Evolutionary conservation across 2,797 vertebrate species (phyloP).

Genomic region (Lindbergichthys nudifrons): DNA sequence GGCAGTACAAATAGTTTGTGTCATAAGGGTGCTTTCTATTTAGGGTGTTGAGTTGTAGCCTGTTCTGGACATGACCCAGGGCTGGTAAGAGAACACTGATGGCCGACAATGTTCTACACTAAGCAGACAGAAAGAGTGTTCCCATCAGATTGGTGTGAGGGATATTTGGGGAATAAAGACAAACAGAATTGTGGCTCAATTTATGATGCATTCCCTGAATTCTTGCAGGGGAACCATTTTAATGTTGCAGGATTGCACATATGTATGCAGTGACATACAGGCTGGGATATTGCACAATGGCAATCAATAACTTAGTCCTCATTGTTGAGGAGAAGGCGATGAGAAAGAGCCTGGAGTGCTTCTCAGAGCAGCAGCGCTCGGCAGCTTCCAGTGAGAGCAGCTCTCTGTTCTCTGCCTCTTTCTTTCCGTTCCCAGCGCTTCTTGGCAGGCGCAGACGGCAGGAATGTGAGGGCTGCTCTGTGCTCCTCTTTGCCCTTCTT

Average conservation of each 20-base stretch:
- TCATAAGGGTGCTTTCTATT: conserved; percentile 68
- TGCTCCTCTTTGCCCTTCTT: conserved; percentile 71
- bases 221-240: conserved; percentile 32
- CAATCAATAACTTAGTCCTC: conserved; percentile 56
- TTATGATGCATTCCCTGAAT: conserved; percentile 59
- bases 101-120: conserved; percentile 63
- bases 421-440: conserved; percentile 76
- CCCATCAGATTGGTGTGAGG: conserved; percentile 42
- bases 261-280: conserved; percentile 21
- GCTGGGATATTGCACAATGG: conserved; percentile 19
- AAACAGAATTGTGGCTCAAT: conserved; percentile 41
- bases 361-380: conserved; percentile 64
- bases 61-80: conserved; percentile 53
- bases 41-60: conserved; percentile 59
- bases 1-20: conserved; percentile 61
- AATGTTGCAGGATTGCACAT: conserved; percentile 22
- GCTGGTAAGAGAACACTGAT: conserved; percentile 49
- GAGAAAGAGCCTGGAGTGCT: conserved; percentile 50
- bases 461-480: conserved; percentile 78
- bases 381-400: conserved; percentile 67
- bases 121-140: conserved; percentile 41
- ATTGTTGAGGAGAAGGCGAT: conserved; percentile 41
- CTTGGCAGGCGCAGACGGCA: conserved; percentile 75
- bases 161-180: conserved; percentile 5
- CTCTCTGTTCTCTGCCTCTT: conserved; percentile 70